phyloP scores from a whole-genome alignment of 2,797 vertebrate genomes.

The Tapirus indicus region DNA sequence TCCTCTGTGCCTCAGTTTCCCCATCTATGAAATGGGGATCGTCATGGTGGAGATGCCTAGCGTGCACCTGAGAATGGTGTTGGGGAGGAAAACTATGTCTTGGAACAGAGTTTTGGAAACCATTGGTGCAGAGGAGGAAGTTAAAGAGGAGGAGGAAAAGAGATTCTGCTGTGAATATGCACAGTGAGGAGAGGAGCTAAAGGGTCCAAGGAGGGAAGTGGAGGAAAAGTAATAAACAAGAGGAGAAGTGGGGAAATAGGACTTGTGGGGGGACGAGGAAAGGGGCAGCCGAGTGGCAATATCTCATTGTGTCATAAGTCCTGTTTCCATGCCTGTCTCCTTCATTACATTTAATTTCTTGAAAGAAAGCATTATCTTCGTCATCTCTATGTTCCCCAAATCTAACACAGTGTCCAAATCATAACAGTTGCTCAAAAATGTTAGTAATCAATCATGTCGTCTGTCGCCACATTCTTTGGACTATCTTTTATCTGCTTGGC shows the following conservation, averaged over 20 bases:
- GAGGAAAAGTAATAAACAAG: too few species aligned
- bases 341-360: background rate
- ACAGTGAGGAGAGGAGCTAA: background rate
- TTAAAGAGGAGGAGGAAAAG: background rate
- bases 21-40: background rate
- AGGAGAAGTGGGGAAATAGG: background rate
- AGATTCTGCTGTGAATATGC: background rate
- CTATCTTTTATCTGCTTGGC: background rate
- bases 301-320: background rate
- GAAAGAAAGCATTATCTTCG: background rate
- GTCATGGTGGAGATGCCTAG: too few species aligned
- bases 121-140: background rate
- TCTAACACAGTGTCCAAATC: background rate
- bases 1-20: background rate
- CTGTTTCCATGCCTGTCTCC: background rate
- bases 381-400: background rate
- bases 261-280: background rate
- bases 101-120: background rate
- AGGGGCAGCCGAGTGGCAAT: background rate
- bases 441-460: background rate
- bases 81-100: background rate
- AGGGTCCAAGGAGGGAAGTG: rapidly evolving
- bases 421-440: background rate
- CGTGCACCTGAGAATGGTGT: background rate
- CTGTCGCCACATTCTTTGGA: background rate